Percentiles rank a stretch among this genome's conserved stretches.
Conservation (phyloP, 2,797 vertebrate species). For the Falco peregrinus region DNA sequence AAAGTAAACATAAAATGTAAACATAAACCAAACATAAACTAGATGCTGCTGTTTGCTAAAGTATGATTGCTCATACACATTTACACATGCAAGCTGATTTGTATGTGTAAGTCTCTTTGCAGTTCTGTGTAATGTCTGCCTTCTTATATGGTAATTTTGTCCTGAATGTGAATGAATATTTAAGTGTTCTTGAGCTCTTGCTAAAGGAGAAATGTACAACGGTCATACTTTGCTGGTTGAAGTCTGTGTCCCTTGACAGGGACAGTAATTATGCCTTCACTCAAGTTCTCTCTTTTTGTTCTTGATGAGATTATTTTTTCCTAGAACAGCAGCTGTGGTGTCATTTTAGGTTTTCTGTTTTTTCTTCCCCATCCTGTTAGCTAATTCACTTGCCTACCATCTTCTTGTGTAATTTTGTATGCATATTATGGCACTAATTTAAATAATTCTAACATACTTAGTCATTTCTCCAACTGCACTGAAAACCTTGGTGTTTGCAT, state of each 20-base stretch:
- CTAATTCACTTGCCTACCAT: background rate
- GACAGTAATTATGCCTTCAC: background rate
- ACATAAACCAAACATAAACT: background rate
- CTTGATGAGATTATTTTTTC: background rate
- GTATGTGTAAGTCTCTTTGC: background rate
- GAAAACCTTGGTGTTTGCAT: background rate
- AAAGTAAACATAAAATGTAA: background rate
- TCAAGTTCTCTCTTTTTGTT: background rate
- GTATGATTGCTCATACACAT: rapidly evolving
- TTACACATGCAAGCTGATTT: background rate
- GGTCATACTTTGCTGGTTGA: background rate
- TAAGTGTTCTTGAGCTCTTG: background rate
- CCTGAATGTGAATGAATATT: background rate
- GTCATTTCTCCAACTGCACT: background rate
- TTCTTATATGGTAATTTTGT: background rate
- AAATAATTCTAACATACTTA: background rate
- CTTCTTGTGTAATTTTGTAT: background rate
- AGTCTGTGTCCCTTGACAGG: background rate
- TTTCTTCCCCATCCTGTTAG: background rate
- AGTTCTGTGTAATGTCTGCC: background rate
- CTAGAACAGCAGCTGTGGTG: background rate
- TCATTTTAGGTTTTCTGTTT: background rate
- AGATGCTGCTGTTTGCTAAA: background rate
- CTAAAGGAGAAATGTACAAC: background rate
- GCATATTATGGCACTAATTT: background rate